phyloP scores from a whole-genome alignment of 2,113 vertebrate species.

The Galeopterus variegatus region DNA sequence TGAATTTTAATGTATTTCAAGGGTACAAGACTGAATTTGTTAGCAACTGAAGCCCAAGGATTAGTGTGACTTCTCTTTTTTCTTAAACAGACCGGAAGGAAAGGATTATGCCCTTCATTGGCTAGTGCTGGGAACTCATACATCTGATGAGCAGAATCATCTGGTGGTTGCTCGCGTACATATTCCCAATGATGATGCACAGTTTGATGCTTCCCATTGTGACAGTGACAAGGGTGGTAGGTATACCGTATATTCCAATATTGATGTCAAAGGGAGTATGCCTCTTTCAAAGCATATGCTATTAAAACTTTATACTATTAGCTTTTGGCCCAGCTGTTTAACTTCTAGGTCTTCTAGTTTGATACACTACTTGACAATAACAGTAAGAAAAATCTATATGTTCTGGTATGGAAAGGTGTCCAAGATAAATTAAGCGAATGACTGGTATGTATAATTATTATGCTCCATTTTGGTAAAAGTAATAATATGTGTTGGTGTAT shows the following conservation, averaged over 20 bases:
- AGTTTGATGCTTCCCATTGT: conserved; percentile 95
- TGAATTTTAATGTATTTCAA: background rate
- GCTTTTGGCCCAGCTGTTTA: conserved; percentile 48
- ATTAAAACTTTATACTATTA: background rate
- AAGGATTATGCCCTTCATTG: conserved; percentile 96
- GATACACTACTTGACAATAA: conserved; percentile 8
- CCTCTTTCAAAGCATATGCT: background rate
- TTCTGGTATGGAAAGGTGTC: background rate
- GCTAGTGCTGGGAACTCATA: conserved; percentile 96
- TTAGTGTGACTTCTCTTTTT: conserved; percentile 72
- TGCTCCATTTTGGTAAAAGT: conserved; percentile 32
- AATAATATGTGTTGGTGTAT: background rate
- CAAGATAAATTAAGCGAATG: conserved; percentile 18
- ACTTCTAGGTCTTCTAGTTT: conserved; percentile 37
- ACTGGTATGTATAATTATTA: background rate
- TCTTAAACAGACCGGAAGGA: conserved; percentile 93
- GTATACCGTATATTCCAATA: conserved; percentile 47
- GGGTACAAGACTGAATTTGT: conserved; percentile 40
- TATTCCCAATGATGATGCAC: conserved; percentile 95
- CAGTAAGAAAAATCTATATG: conserved; percentile 17
- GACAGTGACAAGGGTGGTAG: conserved; percentile 97
- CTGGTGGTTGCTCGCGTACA: conserved; percentile 97
- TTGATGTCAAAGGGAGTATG: background rate
- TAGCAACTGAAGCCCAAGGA: conserved; percentile 33
- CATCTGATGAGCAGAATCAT: conserved; percentile 97